Evolutionary conservation across 2,113 vertebrate species (phyloP).

Genomic region (Solea solea): DNA sequence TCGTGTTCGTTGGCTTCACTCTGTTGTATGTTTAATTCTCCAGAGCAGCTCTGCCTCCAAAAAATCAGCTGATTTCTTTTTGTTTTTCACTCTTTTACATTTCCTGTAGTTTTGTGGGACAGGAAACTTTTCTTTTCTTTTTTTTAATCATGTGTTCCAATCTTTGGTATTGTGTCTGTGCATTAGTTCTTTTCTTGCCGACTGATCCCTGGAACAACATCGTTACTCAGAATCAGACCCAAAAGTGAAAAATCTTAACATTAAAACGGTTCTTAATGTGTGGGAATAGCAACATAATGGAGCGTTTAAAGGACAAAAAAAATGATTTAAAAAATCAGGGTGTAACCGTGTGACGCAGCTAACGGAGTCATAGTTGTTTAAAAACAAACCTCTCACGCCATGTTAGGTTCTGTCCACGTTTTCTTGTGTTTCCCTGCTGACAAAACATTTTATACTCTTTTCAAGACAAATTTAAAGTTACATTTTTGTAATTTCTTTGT

Average conservation of each 20-base stretch:
- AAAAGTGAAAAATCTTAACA: too few relatives aligned
- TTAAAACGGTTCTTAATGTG: too few relatives aligned
- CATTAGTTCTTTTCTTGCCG: too few relatives aligned
- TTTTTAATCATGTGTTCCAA: not conserved
- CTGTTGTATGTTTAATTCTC: not conserved
- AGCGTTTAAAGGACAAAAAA: too few relatives aligned
- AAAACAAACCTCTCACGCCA: not conserved
- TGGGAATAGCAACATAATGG: too few relatives aligned
- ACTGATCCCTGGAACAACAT: too few relatives aligned
- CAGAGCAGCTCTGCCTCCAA: constrained; percentile 3
- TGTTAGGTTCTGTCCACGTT: constrained; percentile 18
- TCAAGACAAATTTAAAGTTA: constrained; percentile 72
- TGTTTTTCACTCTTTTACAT: not conserved
- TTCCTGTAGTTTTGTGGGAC: too few relatives aligned
- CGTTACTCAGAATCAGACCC: too few relatives aligned
- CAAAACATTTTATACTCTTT: constrained; percentile 93
- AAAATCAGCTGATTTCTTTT: not conserved
- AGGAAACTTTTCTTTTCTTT: not conserved
- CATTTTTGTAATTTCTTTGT: constrained; percentile 96
- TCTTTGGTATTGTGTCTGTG: too few relatives aligned
- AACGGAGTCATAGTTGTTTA: not conserved
- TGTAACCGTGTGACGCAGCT: too few relatives aligned
- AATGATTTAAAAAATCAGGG: too few relatives aligned
- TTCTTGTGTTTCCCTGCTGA: constrained; percentile 73
- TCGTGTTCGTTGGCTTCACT: constrained; percentile 11